Evolutionary conservation across 2,888 invertebrate genomes (phyloP), one percentile per base, ranked within the genome.

Genomic region (Callinectes sapidus): DNA sequence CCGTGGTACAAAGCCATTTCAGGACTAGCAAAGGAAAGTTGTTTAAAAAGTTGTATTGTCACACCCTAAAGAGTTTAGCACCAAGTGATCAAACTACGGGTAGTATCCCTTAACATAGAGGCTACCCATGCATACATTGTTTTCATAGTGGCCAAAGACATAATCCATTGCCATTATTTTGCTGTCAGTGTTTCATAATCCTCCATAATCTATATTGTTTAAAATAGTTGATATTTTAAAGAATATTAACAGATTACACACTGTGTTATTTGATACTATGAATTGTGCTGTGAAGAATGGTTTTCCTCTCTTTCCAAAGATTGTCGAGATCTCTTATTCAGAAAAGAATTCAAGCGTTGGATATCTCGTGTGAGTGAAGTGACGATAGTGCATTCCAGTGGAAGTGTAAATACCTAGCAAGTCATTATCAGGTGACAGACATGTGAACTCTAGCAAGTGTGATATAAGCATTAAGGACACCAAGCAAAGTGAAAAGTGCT

Each of bases 111-210:
- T 81, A 55, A 87, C 87, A 87, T 55, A 89, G 91, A 91, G 91
- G 91, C 91, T 93, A 90, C 93, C 93, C 93, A 87, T 42, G 39
- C 93, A 87, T 92, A 90, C 89, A 87, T 92, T 93, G 92, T 93
- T 93, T 93, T 93, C 93, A 39, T 91, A 91, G 93, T 89, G 93
- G 93, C 93, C 93, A 93, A 93, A 93, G 93, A 93, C 91, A 91
- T 90, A 92, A 90, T 89, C 85, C 92, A 87, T 93, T 89, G 90
- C 90, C 91, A 93, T 89, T 93, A 93, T 91, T 93, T 93, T 93
- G 91, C 93, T 91, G 93, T 91, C 93, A 92, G 14, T 93, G 91
- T 91, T 93, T 93, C 66, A 93, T 93, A 71, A 90, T 55, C 89
- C 91, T 89, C 66, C 85, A 85, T 86, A 89, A 91, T 35, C 42